These are phyloP conservation scores for Coenonympha glycerion DNA, from an alignment of 2,888 invertebrate species.

Conservation along the genomic window DNA sequence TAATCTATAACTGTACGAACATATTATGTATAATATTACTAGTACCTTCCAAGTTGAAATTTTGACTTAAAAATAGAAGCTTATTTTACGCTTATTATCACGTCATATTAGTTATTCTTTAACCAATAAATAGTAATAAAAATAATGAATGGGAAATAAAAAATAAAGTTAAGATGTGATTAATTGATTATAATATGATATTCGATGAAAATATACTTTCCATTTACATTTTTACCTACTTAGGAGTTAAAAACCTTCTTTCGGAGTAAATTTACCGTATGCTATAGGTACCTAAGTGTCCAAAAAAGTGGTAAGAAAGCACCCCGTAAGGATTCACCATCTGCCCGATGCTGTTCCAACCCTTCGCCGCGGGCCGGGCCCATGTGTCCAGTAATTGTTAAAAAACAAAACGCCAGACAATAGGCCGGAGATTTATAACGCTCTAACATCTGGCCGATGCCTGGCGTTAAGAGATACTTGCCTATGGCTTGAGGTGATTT, in stretches of 20 bases:
- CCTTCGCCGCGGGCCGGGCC: constrained; percentile 28
- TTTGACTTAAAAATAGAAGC: too few species aligned
- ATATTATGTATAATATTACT: too few species aligned
- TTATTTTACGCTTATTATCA: too few species aligned
- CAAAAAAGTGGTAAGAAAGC: constrained; percentile 1
- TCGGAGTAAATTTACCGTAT: not conserved
- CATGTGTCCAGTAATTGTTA: constrained; percentile 60
- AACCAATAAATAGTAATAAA: too few species aligned
- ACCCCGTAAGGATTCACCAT: constrained; percentile 34
- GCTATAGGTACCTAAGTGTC: not conserved
- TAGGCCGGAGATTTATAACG: constrained; percentile 41
- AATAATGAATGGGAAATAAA: too few species aligned
- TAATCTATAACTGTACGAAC: too few species aligned
- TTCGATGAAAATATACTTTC: not conserved
- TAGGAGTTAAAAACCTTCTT: not conserved
- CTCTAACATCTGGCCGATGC: constrained; percentile 54
- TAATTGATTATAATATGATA: too few species aligned
- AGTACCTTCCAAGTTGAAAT: too few species aligned
- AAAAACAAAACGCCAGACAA: constrained; percentile 56
- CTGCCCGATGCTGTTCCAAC: constrained; percentile 32
- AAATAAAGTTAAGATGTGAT: too few species aligned
- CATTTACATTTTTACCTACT: not conserved
- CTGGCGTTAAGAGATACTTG: constrained; percentile 43
- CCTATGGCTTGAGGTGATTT: constrained; percentile 5
- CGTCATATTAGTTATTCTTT: too few species aligned